Conservation (phyloP, 2,888 invertebrate species). For the Podabrus alpinus region DNA sequence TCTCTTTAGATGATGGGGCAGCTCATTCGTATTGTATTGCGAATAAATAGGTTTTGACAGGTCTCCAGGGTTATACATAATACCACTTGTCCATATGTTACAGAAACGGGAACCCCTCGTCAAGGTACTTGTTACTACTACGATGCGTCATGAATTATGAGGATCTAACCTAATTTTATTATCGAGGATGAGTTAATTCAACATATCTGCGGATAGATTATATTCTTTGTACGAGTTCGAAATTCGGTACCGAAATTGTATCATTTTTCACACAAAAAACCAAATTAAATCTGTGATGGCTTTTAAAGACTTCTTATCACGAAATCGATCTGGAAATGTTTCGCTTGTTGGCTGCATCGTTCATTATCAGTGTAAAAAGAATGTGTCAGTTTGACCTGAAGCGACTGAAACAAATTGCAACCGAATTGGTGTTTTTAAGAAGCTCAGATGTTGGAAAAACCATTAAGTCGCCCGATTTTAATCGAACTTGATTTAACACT, state of each 20-base stretch:
- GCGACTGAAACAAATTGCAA: conserved; percentile 41
- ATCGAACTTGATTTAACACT: conserved; percentile 17
- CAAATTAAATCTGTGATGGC: neutral
- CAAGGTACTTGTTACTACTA: conserved; percentile 32
- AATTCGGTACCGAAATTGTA: neutral
- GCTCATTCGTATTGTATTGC: conserved; percentile 47
- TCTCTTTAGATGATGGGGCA: conserved; percentile 33
- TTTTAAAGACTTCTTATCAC: neutral
- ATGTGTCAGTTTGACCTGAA: conserved; percentile 25
- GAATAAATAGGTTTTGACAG: conserved; percentile 55
- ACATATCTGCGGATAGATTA: neutral
- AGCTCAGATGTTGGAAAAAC: conserved; percentile 38
- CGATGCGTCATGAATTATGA: conserved; percentile 33
- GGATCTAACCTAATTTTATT: conserved; percentile 22
- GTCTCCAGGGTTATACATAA: conserved; percentile 55
- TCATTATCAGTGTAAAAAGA: conserved; percentile 7
- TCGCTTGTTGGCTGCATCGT: neutral
- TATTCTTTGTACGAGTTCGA: neutral
- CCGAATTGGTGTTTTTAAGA: conserved; percentile 39
- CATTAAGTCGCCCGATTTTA: conserved; percentile 34
- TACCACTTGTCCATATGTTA: conserved; percentile 58
- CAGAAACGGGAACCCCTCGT: conserved; percentile 34
- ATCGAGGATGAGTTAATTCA: neutral
- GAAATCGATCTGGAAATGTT: neutral
- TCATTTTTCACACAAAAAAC: neutral